A percentile compares a stretch with the other conserved stretches of the same genome.
These are phyloP conservation scores for Oenanthe oenanthe DNA, from an alignment of 2,113 vertebrate species.

Conservation along the genomic window DNA sequence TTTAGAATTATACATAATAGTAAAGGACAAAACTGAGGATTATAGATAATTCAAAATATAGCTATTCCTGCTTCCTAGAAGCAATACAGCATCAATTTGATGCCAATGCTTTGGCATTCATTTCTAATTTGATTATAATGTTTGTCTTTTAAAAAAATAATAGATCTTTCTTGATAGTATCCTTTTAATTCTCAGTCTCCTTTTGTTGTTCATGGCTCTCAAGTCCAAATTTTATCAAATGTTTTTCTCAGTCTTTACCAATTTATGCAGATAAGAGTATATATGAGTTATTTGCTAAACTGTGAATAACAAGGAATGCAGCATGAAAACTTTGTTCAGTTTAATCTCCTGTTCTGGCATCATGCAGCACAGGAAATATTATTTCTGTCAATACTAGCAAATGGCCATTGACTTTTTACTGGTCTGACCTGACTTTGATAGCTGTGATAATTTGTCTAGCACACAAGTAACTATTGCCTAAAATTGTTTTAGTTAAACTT, in stretches of 20 bases:
- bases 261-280: not conserved
- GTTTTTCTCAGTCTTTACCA: not conserved
- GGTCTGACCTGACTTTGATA: not conserved
- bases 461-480: not conserved
- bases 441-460: not conserved
- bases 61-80: not conserved
- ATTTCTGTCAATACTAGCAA: not conserved
- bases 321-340: not conserved
- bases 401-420: not conserved
- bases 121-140: not conserved
- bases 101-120: not conserved
- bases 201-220: not conserved
- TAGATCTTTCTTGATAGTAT: not conserved
- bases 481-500: not conserved
- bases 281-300: not conserved
- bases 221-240: not conserved
- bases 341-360: not conserved
- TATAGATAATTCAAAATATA: not conserved
- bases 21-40: accelerated
- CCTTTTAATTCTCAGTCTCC: not conserved
- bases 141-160: not conserved
- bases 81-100: not conserved
- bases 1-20: not conserved
- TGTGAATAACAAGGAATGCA: not conserved
- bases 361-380: not conserved